A percentile compares a stretch with the other conserved stretches of the same genome.
phyloP scores from a whole-genome alignment of 2,888 invertebrate genomes.

The Maniola hyperantus region DNA sequence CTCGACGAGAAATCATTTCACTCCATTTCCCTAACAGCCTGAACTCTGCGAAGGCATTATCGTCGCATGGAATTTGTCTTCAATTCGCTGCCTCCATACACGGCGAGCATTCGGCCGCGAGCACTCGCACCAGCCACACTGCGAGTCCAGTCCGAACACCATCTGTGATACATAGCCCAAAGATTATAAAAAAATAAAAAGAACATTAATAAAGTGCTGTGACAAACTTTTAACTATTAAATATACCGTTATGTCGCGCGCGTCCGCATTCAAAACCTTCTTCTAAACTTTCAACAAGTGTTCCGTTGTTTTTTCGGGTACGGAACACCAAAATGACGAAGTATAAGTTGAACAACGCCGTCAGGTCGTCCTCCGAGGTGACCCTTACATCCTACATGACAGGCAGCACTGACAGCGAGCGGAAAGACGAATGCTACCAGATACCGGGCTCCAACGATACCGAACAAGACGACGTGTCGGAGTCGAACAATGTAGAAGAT shows the following conservation, averaged over 20 bases:
- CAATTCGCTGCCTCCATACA: background rate
- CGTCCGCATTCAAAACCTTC: conserved; percentile 63
- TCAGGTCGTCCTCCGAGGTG: conserved; percentile 67
- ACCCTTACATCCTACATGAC: conserved; percentile 75
- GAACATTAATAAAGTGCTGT: conserved; percentile 25
- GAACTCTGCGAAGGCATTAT: conserved; percentile 16
- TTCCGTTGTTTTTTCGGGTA: background rate
- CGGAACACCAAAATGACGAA: conserved; percentile 72
- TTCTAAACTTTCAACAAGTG: conserved; percentile 48
- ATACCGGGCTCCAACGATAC: conserved; percentile 63
- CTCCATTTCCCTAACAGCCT: conserved; percentile 23
- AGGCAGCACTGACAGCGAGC: conserved; percentile 53
- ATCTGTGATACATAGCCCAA: conserved; percentile 26
- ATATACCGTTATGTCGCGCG: conserved; percentile 61
- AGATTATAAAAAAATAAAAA: conserved; percentile 17
- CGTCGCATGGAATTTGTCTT: background rate
- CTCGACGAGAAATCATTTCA: conserved; percentile 23
- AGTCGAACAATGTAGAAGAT: conserved; percentile 57
- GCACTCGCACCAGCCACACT: conserved; percentile 34
- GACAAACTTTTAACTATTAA: conserved; percentile 12
- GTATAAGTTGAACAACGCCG: conserved; percentile 78
- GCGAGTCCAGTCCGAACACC: conserved; percentile 18
- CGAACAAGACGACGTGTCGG: conserved; percentile 51
- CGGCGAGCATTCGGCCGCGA: conserved; percentile 40
- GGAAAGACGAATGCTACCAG: conserved; percentile 52